Evolutionary conservation across 2,888 invertebrate genomes (phyloP).

Genomic region (Watsonalla binaria): DNA sequence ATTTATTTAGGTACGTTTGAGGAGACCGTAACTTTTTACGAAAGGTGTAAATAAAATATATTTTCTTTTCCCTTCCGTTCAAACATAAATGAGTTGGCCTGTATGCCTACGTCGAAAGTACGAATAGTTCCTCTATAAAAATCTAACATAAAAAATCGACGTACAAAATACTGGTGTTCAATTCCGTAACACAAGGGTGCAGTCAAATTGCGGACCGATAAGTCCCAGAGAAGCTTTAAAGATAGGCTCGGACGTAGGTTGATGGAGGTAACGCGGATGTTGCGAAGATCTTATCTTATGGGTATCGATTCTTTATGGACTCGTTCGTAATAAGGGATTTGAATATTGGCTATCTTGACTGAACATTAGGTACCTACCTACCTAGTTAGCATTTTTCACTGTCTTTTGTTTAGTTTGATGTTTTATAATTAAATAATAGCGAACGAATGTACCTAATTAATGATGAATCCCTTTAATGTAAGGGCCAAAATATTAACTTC

Average conservation of each 20-base stretch:
- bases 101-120: background rate
- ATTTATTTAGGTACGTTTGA: background rate
- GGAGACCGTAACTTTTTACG: background rate
- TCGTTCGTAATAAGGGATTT: background rate
- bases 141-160: background rate
- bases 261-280: constrained; percentile 36
- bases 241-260: constrained; percentile 33
- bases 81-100: background rate
- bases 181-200: constrained; percentile 36
- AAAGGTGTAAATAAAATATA: background rate
- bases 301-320: background rate
- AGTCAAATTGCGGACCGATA: constrained; percentile 36
- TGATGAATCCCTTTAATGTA: no score
- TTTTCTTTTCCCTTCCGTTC: background rate
- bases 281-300: constrained; percentile 17
- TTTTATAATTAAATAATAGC: no score
- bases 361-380: no score
- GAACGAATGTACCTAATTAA: no score
- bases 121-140: background rate
- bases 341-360: background rate
- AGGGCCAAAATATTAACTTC: no score
- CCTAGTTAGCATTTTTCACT: no score
- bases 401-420: no score
- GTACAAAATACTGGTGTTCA: constrained; percentile 16
- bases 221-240: constrained; percentile 20